Conservation (phyloP, 2,797 vertebrate species). For the Sandelia bainsii region DNA sequence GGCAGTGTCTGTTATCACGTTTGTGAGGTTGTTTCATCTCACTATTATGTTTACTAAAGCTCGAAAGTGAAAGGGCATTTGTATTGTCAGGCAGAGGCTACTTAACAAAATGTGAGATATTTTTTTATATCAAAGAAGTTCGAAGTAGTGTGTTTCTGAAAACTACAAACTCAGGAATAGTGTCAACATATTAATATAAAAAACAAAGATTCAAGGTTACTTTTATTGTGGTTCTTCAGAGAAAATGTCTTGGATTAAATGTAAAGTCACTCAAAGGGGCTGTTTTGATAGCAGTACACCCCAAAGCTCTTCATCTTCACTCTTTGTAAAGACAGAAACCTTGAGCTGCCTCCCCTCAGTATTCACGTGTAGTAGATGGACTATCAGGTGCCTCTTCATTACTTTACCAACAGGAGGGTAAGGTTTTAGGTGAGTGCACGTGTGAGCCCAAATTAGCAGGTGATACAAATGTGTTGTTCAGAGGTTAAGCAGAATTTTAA, state of each 20-base stretch:
- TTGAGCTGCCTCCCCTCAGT: slow-evolving; percentile 8
- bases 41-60: neutral
- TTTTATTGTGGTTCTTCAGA: too few species aligned
- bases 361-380: slow-evolving; percentile 9
- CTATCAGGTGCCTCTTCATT: slow-evolving; percentile 38
- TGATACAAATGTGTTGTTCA: slow-evolving; percentile 29
- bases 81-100: neutral
- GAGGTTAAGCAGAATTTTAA: slow-evolving; percentile 31
- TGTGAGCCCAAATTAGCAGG: neutral
- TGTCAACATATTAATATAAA: too few species aligned
- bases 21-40: neutral
- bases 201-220: too few species aligned
- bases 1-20: neutral
- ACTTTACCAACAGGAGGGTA: neutral
- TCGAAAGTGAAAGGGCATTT: neutral
- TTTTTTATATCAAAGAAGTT: too few species aligned
- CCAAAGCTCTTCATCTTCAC: neutral
- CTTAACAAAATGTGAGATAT: too few species aligned
- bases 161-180: neutral
- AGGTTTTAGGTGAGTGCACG: slow-evolving; percentile 7
- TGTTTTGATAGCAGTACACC: neutral
- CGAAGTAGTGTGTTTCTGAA: neutral
- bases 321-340: slow-evolving; percentile 20
- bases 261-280: neutral
- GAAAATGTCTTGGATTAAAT: neutral